Evolutionary conservation across 2,113 vertebrate genomes (phyloP).

Genomic region (Thunnus thynnus): DNA sequence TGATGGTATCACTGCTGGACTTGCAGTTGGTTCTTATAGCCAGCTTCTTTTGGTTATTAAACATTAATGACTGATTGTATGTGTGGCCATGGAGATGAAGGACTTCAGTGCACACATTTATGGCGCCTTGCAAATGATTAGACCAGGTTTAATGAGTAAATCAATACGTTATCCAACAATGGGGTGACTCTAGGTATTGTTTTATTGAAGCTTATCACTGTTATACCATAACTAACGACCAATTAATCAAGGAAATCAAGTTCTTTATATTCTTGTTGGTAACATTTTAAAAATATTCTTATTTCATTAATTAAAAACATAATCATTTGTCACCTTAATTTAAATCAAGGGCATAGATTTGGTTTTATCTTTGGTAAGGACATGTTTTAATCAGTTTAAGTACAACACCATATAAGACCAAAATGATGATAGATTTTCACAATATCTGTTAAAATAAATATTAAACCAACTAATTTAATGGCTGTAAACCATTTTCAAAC

Average conservation of each 20-base stretch:
- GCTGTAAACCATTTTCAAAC: too few species aligned
- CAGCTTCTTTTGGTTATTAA: conserved; percentile 63
- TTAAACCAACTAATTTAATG: too few species aligned
- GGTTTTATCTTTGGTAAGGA: too few species aligned
- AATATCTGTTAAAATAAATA: too few species aligned
- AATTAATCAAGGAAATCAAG: not conserved
- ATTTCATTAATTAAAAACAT: too few species aligned
- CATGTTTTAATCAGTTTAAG: too few species aligned
- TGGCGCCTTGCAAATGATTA: conserved; percentile 59
- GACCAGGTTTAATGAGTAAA: conserved; percentile 35
- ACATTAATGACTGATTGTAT: conserved; percentile 73
- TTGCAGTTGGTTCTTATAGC: conserved; percentile 53
- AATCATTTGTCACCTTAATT: too few species aligned
- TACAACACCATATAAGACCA: too few species aligned
- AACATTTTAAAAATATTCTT: not conserved
- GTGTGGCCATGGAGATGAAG: conserved; percentile 73
- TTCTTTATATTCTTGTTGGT: not conserved
- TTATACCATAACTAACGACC: not conserved
- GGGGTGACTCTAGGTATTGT: not conserved
- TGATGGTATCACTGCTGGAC: conserved; percentile 50
- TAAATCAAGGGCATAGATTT: too few species aligned
- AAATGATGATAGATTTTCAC: too few species aligned
- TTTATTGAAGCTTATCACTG: conserved; percentile 11
- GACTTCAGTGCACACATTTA: conserved; percentile 73
- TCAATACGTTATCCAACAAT: conserved; percentile 12